Evolutionary conservation across 2,113 vertebrate genomes (phyloP).

Genomic region (Synchiropus splendidus): DNA sequence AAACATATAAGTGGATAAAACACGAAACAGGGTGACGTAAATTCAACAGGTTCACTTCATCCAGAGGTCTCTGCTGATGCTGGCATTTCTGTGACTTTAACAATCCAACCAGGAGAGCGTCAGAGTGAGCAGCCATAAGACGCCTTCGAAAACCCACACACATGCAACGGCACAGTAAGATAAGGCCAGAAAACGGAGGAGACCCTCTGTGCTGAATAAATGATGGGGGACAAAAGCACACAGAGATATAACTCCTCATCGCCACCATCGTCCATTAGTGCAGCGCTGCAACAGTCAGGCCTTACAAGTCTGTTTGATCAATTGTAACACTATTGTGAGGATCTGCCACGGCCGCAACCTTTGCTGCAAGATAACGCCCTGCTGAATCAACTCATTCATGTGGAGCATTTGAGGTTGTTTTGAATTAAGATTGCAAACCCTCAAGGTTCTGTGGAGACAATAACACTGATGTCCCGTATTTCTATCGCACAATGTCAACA

Average conservation of each 20-base stretch:
- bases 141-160: conserved; percentile 18
- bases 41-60: conserved; percentile 19
- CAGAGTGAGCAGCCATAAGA: conserved; percentile 16
- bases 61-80: conserved; percentile 34
- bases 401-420: not conserved
- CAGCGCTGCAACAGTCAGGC: conserved; percentile 14
- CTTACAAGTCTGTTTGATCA: conserved; percentile 38
- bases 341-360: not conserved
- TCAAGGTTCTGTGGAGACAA: not conserved
- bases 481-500: not conserved
- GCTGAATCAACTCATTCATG: conserved; percentile 11
- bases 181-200: conserved; percentile 16
- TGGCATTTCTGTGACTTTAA: conserved; percentile 16
- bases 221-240: conserved; percentile 46
- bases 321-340: conserved; percentile 13
- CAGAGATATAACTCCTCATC: conserved; percentile 29
- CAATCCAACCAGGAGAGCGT: conserved; percentile 19
- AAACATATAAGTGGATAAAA: too few relatives aligned
- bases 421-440: not conserved
- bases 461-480: not conserved
- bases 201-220: conserved; percentile 39
- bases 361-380: conserved; percentile 23
- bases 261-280: conserved; percentile 28
- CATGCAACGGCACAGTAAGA: conserved; percentile 2
- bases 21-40: conserved; percentile 27